A percentile compares a stretch with the other conserved stretches of the same genome.
phyloP scores from a whole-genome alignment of 2,797 vertebrate species.

The Mionectes olivaceus region DNA sequence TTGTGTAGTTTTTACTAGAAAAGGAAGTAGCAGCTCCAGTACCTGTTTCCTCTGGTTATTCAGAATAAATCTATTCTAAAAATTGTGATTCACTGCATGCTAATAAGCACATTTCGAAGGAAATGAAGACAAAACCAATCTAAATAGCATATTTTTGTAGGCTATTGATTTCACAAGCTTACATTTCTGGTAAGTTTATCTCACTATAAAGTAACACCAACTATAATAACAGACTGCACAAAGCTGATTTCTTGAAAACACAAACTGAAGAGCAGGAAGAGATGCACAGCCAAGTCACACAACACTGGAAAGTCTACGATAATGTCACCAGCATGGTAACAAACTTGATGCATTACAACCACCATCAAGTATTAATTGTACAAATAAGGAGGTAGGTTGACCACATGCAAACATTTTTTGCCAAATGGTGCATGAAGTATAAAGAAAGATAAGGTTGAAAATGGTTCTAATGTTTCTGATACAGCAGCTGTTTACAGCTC shows the following conservation, averaged over 20 bases:
- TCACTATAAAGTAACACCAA: slow-evolving; percentile 31
- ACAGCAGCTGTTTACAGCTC: background rate
- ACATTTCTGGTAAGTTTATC: slow-evolving; percentile 20
- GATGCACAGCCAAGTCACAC: background rate
- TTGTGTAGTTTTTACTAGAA: background rate
- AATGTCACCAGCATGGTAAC: background rate
- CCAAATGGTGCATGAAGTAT: background rate
- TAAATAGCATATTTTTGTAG: background rate
- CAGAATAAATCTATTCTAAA: background rate
- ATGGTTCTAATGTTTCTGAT: background rate
- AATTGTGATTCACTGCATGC: background rate
- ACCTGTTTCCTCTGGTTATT: background rate
- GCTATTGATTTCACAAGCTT: slow-evolving; percentile 15
- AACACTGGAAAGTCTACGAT: background rate
- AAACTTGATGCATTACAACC: background rate
- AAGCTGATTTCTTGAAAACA: slow-evolving; percentile 20
- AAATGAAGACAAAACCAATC: background rate
- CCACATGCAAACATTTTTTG: background rate
- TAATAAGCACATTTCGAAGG: background rate
- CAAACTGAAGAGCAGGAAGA: background rate
- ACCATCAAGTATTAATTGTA: background rate
- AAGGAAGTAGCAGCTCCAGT: background rate
- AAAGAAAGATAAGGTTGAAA: background rate
- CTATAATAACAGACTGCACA: slow-evolving; percentile 2
- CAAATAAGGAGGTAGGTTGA: background rate